Evolutionary conservation across 35 echinoderm and acorn worm genomes (phyloP).

Genomic region (Stichopus chloronotus): DNA sequence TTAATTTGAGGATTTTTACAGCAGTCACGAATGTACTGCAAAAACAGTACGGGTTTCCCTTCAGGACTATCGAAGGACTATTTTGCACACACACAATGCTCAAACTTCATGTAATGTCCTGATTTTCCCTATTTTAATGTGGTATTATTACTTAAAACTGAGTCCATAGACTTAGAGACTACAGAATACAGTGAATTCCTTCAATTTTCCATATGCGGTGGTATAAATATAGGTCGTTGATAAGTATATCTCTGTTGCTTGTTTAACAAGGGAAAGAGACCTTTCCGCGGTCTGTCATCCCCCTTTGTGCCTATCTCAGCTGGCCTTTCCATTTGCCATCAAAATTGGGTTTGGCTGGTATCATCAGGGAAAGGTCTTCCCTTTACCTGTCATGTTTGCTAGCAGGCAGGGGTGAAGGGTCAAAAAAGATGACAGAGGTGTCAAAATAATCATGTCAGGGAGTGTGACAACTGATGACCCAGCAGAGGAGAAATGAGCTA

Average conservation of each 20-base stretch:
- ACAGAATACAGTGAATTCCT: too few relatives aligned
- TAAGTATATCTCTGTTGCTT: neutral
- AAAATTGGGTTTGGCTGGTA: constrained; percentile 17
- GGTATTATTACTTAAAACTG: too few relatives aligned
- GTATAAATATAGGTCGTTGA: neutral
- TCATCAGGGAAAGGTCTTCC: neutral
- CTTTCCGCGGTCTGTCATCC: neutral
- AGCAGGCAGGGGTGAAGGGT: constrained; percentile 33
- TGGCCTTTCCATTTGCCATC: constrained; percentile 35
- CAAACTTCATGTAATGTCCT: too few relatives aligned
- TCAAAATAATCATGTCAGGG: constrained; percentile 49
- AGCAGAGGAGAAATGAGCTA: neutral
- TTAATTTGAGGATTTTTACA: too few relatives aligned
- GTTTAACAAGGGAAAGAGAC: neutral
- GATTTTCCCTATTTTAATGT: too few relatives aligned
- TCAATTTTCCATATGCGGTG: neutral
- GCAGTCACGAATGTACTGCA: too few relatives aligned
- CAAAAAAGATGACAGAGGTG: constrained; percentile 9
- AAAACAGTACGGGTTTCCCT: too few relatives aligned
- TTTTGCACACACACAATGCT: too few relatives aligned
- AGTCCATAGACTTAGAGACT: too few relatives aligned
- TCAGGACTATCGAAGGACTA: too few relatives aligned
- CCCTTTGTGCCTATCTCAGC: constrained; percentile 10
- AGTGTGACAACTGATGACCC: constrained; percentile 42
- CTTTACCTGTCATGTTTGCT: constrained; percentile 18